Percentiles rank a stretch among this genome's conserved stretches.
Evolutionary conservation across 2,888 invertebrate species (phyloP).

Genomic region (Scaptodrosophila latifasciaeformis): DNA sequence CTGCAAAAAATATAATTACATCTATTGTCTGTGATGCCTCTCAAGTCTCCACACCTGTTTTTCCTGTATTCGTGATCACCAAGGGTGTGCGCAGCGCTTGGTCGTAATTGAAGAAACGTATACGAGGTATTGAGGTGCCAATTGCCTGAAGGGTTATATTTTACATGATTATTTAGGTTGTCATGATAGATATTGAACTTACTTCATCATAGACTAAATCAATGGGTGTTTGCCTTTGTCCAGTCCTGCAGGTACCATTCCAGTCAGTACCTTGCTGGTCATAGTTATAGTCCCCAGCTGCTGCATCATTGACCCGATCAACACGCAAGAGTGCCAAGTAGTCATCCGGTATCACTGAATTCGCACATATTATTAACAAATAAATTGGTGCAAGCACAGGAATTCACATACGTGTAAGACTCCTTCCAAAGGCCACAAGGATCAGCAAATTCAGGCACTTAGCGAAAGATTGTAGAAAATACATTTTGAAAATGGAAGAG

Average conservation of each 20-base stretch:
- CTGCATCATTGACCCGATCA: not conserved
- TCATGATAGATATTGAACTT: slow-evolving; percentile 2
- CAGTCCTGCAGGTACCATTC: slow-evolving; percentile 36
- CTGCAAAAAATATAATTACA: slow-evolving; percentile 16
- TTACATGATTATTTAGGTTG: not conserved
- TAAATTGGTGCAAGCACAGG: not conserved
- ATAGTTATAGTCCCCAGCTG: slow-evolving; percentile 36
- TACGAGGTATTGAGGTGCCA: slow-evolving; percentile 11
- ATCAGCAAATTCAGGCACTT: not conserved
- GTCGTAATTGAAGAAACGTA: slow-evolving; percentile 77
- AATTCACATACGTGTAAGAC: no score
- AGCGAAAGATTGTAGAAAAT: no score
- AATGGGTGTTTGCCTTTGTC: slow-evolving; percentile 41
- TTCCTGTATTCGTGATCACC: slow-evolving; percentile 80
- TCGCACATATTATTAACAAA: no score
- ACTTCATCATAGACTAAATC: slow-evolving; percentile 25
- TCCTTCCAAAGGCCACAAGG: not conserved
- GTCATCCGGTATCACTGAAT: no score
- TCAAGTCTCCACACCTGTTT: no score
- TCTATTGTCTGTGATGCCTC: not conserved
- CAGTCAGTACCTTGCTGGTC: slow-evolving; percentile 48
- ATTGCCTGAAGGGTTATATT: slow-evolving; percentile 28
- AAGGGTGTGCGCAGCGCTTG: slow-evolving; percentile 78
- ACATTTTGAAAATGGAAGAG: no score
- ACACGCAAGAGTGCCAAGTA: no score